Evolutionary conservation across 2,888 invertebrate species (phyloP).

Genomic region (Esperia sulphurella): DNA sequence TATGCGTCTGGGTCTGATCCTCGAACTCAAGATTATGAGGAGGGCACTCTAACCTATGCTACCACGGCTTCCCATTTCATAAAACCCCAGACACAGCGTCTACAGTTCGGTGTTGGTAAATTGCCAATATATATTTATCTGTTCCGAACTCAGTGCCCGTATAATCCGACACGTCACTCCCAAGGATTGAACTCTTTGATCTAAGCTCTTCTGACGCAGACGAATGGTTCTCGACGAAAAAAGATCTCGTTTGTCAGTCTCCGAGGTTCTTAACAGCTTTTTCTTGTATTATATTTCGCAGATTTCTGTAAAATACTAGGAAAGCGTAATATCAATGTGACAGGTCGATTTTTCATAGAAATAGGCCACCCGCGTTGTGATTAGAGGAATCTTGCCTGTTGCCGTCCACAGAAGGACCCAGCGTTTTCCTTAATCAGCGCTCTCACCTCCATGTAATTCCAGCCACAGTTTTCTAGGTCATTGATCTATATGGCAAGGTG

Average conservation of each 20-base stretch:
- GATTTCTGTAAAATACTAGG: not conserved
- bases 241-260: not conserved
- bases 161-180: not conserved
- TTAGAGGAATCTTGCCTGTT: not conserved
- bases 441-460: too few relatives aligned
- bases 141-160: not conserved
- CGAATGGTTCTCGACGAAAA: not conserved
- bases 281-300: not conserved
- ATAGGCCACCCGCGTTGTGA: not conserved
- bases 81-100: not conserved
- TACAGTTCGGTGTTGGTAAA: not conserved
- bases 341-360: not conserved
- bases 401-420: too few relatives aligned
- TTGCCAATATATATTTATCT: conserved; percentile 1
- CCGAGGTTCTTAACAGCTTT: not conserved
- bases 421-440: too few relatives aligned
- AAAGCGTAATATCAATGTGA: not conserved
- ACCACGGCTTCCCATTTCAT: not conserved
- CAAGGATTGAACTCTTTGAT: conserved; percentile 2
- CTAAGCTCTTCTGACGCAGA: not conserved
- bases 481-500: too few relatives aligned
- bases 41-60: too few relatives aligned
- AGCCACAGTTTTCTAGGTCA: too few relatives aligned
- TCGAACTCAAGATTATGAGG: too few relatives aligned
- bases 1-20: too few relatives aligned